Evolutionary conservation across 2,888 invertebrate genomes (phyloP).

Genomic region (Philhelius pedissequus): DNA sequence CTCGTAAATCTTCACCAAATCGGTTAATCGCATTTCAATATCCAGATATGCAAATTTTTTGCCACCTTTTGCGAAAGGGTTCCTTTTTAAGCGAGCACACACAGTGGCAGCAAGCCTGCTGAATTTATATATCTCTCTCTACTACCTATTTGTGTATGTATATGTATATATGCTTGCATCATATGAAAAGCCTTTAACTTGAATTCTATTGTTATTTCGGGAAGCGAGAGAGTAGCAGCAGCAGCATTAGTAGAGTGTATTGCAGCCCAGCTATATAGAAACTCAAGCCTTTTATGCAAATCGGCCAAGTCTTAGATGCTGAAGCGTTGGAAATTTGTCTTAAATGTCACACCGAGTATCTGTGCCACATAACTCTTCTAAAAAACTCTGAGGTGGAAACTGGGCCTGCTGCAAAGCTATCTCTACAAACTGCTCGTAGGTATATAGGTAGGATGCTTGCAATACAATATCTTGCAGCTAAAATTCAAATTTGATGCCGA

Average conservation of each 20-base stretch:
- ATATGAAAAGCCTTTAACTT: constrained; percentile 29
- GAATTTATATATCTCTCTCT: not conserved
- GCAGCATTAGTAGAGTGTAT: not conserved
- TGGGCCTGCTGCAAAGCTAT: constrained; percentile 29
- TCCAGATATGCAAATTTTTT: constrained; percentile 66
- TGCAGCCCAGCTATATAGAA: not conserved
- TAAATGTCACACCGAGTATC: constrained; percentile 57
- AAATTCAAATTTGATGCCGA: constrained; percentile 32
- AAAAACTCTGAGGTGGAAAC: constrained; percentile 30
- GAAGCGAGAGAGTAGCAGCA: constrained; percentile 1
- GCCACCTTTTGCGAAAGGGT: constrained; percentile 59
- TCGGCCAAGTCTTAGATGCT: constrained; percentile 59
- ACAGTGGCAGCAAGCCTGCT: constrained; percentile 13
- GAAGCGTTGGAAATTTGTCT: constrained; percentile 67
- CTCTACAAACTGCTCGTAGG: not conserved
- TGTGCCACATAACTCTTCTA: constrained; percentile 59
- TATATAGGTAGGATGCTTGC: not conserved
- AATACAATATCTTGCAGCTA: constrained; percentile 11
- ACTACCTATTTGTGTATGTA: not conserved
- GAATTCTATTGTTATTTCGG: constrained; percentile 62
- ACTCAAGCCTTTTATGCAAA: constrained; percentile 63
- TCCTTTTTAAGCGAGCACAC: constrained; percentile 12
- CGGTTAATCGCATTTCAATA: constrained; percentile 68
- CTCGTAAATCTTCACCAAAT: constrained; percentile 66
- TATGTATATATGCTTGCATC: not conserved